A percentile compares a stretch with the other conserved stretches of the same genome.
Conservation (phyloP, 2,113 vertebrate genomes). For the Serinus canaria region DNA sequence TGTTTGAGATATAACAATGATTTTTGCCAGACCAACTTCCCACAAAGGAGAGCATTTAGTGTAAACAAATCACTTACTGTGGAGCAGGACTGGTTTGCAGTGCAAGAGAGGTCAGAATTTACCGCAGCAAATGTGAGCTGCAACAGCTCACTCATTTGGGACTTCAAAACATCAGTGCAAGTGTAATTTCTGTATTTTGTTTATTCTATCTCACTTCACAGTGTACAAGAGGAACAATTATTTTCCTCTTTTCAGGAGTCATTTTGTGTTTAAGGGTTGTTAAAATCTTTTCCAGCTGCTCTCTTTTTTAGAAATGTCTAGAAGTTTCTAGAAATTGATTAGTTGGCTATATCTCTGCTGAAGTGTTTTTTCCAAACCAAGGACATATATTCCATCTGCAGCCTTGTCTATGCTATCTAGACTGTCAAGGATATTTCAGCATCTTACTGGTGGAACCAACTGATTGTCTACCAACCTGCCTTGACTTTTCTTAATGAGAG, state of each 20-base stretch:
- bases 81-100: not conserved
- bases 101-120: not conserved
- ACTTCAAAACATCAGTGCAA: not conserved
- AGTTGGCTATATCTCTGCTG: not conserved
- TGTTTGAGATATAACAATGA: not conserved
- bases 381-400: not conserved
- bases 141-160: not conserved
- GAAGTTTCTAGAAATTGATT: not conserved
- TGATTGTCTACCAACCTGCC: not conserved
- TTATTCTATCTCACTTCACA: not conserved
- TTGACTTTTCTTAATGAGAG: not conserved
- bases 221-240: not conserved
- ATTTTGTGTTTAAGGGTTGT: not conserved
- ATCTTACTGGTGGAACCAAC: not conserved
- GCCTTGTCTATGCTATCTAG: not conserved
- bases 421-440: not conserved
- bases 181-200: not conserved
- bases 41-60: not conserved
- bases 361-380: not conserved
- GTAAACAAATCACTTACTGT: not conserved
- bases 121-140: not conserved
- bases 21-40: slow-evolving; percentile 10
- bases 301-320: not conserved
- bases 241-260: not conserved
- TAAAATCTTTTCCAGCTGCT: not conserved